Conservation (phyloP, 2,888 invertebrate species). For the Lithodes maja region DNA sequence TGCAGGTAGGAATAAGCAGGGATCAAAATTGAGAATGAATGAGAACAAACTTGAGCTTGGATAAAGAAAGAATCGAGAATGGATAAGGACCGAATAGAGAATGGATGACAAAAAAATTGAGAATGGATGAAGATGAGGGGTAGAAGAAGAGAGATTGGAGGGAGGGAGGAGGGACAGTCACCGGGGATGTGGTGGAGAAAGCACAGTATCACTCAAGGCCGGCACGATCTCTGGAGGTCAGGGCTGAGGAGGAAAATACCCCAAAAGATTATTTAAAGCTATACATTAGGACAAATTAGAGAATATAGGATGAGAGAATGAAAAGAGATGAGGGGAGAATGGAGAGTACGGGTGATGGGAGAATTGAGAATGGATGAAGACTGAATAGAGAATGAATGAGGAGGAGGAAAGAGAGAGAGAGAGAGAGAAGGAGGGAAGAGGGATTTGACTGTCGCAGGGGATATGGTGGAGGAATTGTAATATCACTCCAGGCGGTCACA, state of each 20-base stretch:
- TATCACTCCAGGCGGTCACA: no score
- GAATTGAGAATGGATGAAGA: not conserved
- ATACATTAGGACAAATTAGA: not conserved
- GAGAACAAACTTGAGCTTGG: no score
- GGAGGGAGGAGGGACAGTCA: slow-evolving; percentile 26
- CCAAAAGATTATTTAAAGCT: not conserved
- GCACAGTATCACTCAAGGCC: slow-evolving; percentile 39
- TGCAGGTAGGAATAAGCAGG: not conserved
- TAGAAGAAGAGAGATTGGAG: not conserved
- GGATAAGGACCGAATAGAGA: no score
- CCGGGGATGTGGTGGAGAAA: slow-evolving; percentile 47
- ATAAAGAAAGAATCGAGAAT: no score
- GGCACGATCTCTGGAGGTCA: slow-evolving; percentile 11
- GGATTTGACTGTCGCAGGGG: not conserved
- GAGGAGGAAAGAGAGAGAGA: not conserved
- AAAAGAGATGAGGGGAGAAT: not conserved
- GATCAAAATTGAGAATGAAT: no score
- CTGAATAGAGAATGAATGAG: not conserved
- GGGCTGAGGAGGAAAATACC: not conserved
- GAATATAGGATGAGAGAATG: no score
- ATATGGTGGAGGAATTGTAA: no score
- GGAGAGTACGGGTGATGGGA: not conserved
- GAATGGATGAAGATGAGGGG: no score
- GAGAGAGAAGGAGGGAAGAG: not conserved
- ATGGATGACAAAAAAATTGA: not conserved